Conservation (phyloP, 2,797 vertebrate genomes). For the Zenarchopterus dispar region DNA sequence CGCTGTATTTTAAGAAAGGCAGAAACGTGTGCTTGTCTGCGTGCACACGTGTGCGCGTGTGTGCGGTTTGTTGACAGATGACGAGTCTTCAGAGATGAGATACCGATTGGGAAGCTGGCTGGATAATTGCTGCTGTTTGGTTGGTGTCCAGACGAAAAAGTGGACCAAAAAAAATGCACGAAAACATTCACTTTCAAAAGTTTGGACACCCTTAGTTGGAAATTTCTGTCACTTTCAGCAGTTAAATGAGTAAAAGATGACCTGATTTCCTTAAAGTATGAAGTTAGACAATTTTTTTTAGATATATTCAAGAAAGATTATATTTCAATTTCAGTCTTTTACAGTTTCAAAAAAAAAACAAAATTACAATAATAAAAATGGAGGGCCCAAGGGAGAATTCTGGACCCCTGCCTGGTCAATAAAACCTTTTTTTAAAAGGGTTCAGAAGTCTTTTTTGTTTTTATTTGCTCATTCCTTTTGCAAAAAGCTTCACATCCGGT, state of each 20-base stretch:
- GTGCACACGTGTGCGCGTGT: slow-evolving; percentile 19
- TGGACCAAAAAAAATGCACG: slow-evolving; percentile 35
- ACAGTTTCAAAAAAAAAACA: too few relatives aligned
- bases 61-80: slow-evolving; percentile 77
- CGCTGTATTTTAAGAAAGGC: slow-evolving; percentile 81
- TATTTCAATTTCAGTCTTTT: too few relatives aligned
- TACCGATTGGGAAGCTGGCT: slow-evolving; percentile 60
- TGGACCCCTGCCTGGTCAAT: too few relatives aligned
- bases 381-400: too few relatives aligned
- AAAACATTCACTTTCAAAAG: background rate
- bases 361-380: too few relatives aligned
- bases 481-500: too few relatives aligned
- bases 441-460: too few relatives aligned
- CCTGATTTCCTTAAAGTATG: background rate
- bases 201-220: background rate
- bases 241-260: background rate
- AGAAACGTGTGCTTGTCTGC: slow-evolving; percentile 45
- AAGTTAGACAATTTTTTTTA: too few relatives aligned
- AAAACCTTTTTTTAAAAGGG: too few relatives aligned
- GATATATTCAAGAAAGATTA: too few relatives aligned
- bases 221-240: background rate
- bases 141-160: slow-evolving; percentile 55
- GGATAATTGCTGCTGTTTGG: slow-evolving; percentile 23
- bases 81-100: slow-evolving; percentile 71
- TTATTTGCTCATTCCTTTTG: too few relatives aligned